Percentiles rank a stretch among this genome's conserved stretches.
phyloP scores from a whole-genome alignment of 1,140 invertebrate species.

The Scaptomyza pallida region DNA sequence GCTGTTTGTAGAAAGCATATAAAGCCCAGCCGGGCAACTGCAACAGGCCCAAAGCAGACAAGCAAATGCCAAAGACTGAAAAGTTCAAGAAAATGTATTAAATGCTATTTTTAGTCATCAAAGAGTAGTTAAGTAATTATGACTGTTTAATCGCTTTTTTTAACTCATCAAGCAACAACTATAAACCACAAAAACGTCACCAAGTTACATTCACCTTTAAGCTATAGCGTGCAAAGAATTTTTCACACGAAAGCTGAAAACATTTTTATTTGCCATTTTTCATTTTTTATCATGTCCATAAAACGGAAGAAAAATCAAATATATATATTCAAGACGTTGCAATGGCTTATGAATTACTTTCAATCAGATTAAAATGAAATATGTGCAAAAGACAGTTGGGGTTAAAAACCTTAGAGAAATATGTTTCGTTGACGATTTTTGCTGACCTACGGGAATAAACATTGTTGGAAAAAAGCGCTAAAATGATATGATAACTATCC shows the following conservation, averaged over 20 bases:
- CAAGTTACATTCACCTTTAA: not conserved
- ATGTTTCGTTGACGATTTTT: too few species aligned
- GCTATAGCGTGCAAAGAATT: not conserved
- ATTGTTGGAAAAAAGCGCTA: too few species aligned
- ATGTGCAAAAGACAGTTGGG: not conserved
- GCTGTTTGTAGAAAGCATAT: constrained; percentile 59
- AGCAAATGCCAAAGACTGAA: constrained; percentile 83
- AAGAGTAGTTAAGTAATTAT: not conserved
- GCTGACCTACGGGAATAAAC: too few species aligned
- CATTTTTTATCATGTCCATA: too few species aligned
- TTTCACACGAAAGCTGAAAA: not conserved
- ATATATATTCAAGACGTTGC: not conserved
- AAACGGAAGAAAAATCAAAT: not conserved
- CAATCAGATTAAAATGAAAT: not conserved
- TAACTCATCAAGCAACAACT: too few species aligned
- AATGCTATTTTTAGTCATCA: too few species aligned
- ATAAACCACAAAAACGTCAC: constrained; percentile 5
- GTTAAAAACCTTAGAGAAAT: not conserved
- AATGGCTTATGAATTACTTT: not conserved
- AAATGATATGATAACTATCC: not conserved
- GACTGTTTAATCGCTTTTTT: not conserved
- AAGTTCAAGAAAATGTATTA: not conserved
- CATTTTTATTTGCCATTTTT: not conserved
- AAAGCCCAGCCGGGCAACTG: constrained; percentile 85
- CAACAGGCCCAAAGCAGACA: constrained; percentile 84